Evolutionary conservation across 2,113 vertebrate genomes (phyloP).

Genomic region (Nematolebias whitei): DNA sequence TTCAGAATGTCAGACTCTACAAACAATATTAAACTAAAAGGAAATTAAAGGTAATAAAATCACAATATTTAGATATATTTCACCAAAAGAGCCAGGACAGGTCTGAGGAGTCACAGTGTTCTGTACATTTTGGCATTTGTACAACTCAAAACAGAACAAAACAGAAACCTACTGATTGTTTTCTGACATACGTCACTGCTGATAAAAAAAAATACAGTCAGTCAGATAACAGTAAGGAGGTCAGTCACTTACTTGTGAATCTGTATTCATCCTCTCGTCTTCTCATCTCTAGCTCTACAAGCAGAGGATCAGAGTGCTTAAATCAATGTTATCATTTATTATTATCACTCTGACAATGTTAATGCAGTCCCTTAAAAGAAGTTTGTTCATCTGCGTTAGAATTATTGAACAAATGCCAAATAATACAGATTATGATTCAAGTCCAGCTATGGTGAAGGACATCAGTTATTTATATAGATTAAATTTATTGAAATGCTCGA

Average conservation of each 20-base stretch:
- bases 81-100: not conserved
- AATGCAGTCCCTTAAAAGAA: constrained; percentile 26
- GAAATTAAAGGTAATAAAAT: too few relatives aligned
- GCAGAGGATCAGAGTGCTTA: constrained; percentile 88
- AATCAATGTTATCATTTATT: constrained; percentile 73
- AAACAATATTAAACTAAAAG: too few relatives aligned
- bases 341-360: constrained; percentile 35
- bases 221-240: constrained; percentile 72
- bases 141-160: constrained; percentile 49
- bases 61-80: not conserved
- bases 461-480: not conserved
- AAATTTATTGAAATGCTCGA: not conserved
- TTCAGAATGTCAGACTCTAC: too few relatives aligned
- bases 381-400: not conserved
- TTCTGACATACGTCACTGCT: constrained; percentile 25
- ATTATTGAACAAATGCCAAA: constrained; percentile 80
- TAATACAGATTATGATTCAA: constrained; percentile 43
- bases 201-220: constrained; percentile 62
- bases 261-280: constrained; percentile 99
- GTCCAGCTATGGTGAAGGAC: not conserved
- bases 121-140: constrained; percentile 77
- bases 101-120: not conserved
- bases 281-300: constrained; percentile 98
- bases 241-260: constrained; percentile 97
- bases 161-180: constrained; percentile 6